Evolutionary conservation across 1,140 invertebrate genomes (phyloP).

Genomic region (Acromyrmex charruanus): DNA sequence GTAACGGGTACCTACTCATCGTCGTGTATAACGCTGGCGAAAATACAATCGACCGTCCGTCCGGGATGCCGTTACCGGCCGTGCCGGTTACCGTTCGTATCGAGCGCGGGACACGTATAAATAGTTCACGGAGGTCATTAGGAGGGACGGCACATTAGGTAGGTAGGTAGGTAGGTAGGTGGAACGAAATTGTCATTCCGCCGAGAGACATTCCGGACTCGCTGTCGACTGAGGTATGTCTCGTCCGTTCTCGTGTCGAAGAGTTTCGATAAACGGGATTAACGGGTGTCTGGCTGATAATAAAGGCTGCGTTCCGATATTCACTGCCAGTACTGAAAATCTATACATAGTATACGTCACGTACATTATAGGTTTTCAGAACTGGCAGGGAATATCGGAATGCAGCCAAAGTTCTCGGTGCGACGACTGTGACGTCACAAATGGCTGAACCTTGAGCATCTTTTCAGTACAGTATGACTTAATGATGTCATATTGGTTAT

Average conservation of each 20-base stretch:
- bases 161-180: constrained; percentile 19
- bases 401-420: background rate
- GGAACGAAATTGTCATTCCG: constrained; percentile 45
- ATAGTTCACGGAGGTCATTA: constrained; percentile 33
- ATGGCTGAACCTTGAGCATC: background rate
- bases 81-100: constrained; percentile 39
- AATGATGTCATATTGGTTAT: background rate
- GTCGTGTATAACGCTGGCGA: constrained; percentile 1
- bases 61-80: constrained; percentile 41
- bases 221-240: constrained; percentile 24
- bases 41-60: constrained; percentile 47
- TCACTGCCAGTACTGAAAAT: too few relatives aligned
- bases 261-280: constrained; percentile 33
- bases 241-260: background rate
- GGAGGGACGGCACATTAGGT: constrained; percentile 9
- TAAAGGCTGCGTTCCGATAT: background rate
- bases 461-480: background rate
- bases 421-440: constrained; percentile 17
- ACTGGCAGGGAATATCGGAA: too few relatives aligned
- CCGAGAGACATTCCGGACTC: constrained; percentile 2
- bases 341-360: too few relatives aligned
- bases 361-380: too few relatives aligned
- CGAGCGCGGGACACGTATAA: constrained; percentile 50
- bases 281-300: constrained; percentile 25
- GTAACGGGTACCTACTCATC: background rate